Evolutionary conservation across 2,888 invertebrate genomes (phyloP).

Genomic region (Ptilodon capucinus): DNA sequence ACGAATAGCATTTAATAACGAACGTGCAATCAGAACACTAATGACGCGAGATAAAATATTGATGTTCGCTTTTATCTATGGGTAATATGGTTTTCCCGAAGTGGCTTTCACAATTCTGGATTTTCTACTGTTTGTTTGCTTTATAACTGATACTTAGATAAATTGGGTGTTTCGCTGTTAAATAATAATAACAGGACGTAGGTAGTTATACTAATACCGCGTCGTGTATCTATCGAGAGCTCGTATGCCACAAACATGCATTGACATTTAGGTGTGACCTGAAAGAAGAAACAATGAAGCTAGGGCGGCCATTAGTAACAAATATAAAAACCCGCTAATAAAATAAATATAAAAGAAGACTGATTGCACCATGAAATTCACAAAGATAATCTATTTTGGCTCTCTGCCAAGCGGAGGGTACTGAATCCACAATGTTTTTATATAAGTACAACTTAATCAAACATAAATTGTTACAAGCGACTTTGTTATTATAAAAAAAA

Average conservation of each 20-base stretch:
- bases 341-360: conserved; percentile 1
- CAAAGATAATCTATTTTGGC: conserved; percentile 29
- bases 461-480: conserved; percentile 11
- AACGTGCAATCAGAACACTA: background rate
- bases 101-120: background rate
- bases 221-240: background rate
- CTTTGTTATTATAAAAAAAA: too few relatives aligned
- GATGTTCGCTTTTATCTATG: background rate
- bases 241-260: background rate
- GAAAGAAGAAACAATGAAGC: background rate
- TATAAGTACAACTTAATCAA: conserved; percentile 21
- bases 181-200: conserved; percentile 1
- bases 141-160: background rate
- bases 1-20: background rate
- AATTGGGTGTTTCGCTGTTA: background rate
- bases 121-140: background rate
- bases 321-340: background rate
- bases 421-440: conserved; percentile 18
- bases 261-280: background rate
- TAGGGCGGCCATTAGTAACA: background rate
- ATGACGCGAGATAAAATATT: background rate
- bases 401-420: conserved; percentile 20
- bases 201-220: background rate
- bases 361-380: conserved; percentile 25
- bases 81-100: background rate